Percentiles rank a stretch among this genome's conserved stretches.
Conservation (phyloP, 2,888 invertebrate genomes). For the Aricia artaxerxes region DNA sequence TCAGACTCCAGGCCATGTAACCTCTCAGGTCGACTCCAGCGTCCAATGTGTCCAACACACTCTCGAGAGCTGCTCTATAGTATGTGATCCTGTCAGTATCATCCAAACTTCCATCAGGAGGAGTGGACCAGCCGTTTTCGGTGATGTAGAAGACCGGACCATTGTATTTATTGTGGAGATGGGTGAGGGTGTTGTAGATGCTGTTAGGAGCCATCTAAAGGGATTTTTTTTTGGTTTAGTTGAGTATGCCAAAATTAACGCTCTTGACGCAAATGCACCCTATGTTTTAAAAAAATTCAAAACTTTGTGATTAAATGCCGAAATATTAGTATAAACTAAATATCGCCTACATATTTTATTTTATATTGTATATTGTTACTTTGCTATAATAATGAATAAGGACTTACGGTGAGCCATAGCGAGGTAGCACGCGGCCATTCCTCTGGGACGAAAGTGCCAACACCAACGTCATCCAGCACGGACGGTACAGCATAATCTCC, state of each 20-base stretch:
- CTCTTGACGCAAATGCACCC: no score
- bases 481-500: slow-evolving; percentile 45
- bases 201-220: slow-evolving; percentile 56
- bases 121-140: slow-evolving; percentile 81
- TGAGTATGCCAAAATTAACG: no score
- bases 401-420: slow-evolving; percentile 59
- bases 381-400: background rate
- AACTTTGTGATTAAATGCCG: no score
- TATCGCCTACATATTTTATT: no score
- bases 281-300: no score
- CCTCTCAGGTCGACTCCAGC: slow-evolving; percentile 74
- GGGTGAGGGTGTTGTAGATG: slow-evolving; percentile 57
- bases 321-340: no score
- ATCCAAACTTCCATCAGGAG: slow-evolving; percentile 49
- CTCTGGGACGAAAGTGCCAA: slow-evolving; percentile 35
- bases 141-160: slow-evolving; percentile 68
- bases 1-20: slow-evolving; percentile 83
- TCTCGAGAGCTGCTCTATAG: slow-evolving; percentile 64
- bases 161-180: slow-evolving; percentile 58
- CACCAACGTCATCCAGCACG: slow-evolving; percentile 50
- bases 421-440: slow-evolving; percentile 56
- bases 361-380: background rate
- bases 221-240: background rate
- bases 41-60: slow-evolving; percentile 70
- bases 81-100: slow-evolving; percentile 68